Evolutionary conservation across 2,888 invertebrate species (phyloP).

Genomic region (Andrena bicolor): DNA sequence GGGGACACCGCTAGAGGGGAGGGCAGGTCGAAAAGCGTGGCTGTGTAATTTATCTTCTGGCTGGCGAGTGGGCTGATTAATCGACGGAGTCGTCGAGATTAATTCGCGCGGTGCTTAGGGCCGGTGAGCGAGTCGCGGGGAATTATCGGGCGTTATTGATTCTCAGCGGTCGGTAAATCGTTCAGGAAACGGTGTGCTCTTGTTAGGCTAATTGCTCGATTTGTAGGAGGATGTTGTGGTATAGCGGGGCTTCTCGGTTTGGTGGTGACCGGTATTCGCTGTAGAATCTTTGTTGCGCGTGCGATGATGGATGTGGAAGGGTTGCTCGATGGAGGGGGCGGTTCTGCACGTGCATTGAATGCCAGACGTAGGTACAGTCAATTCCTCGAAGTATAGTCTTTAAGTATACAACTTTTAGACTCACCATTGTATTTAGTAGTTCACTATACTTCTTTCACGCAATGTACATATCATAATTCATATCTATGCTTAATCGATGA

Average conservation of each 20-base stretch:
- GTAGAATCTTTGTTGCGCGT: too few relatives aligned
- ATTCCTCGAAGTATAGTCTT: too few relatives aligned
- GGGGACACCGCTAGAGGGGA: not conserved
- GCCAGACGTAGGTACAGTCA: too few relatives aligned
- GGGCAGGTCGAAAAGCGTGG: slow-evolving; percentile 32
- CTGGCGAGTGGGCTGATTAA: slow-evolving; percentile 46
- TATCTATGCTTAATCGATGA: too few relatives aligned
- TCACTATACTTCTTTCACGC: too few relatives aligned
- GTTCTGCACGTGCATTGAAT: too few relatives aligned
- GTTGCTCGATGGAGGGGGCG: too few relatives aligned
- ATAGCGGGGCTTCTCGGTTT: not conserved
- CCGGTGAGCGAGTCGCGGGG: slow-evolving; percentile 2
- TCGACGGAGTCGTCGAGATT: slow-evolving; percentile 38
- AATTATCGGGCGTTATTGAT: slow-evolving; percentile 46
- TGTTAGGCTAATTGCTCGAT: not conserved
- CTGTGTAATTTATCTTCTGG: slow-evolving; percentile 35
- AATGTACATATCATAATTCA: too few relatives aligned
- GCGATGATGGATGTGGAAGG: too few relatives aligned
- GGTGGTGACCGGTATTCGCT: too few relatives aligned
- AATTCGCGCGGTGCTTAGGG: slow-evolving; percentile 21
- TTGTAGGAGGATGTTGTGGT: not conserved
- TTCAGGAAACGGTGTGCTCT: not conserved
- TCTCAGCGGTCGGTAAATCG: slow-evolving; percentile 14
- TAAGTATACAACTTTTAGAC: too few relatives aligned
- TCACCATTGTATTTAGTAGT: too few relatives aligned